Base-by-base conservation (phyloP, 1,140 invertebrate genomes). In the Drosophila santomea region DNA sequence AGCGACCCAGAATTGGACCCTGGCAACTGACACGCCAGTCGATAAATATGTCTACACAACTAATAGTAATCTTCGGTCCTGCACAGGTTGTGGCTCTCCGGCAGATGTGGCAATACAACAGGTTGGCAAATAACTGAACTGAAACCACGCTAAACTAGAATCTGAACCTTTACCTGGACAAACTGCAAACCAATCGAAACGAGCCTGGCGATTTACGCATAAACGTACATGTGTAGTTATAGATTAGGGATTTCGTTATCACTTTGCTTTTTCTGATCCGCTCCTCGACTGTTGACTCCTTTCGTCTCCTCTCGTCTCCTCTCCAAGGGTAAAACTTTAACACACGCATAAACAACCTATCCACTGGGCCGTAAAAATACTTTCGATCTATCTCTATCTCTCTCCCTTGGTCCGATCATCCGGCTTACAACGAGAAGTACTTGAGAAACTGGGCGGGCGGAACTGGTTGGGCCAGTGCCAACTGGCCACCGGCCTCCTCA, bases 401-500 rank as follows among this genome's bases (percentile, higher is more conserved):
- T 74, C 63, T 78, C 64, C 78, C 67, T 81, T 81, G 61, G 78
- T 77, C 72, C 10, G 51, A 32, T 38, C 28, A 39, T 23, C 6
- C 36, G 54, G 44, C 60, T 94, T 95, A 97, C 86, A 98, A 95
- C 39, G 97, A 97, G 93, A 98, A 98, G 93, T 97, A 98, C 92
- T 97, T 97, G 17, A 98, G 94, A 93, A 98, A 98, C 64, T 96
- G 96, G 57, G 97, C 96, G 15, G 97, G 97, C 14, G 97, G 96
- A 73, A 98, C 95, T 5, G 97, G 96, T 81, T 97, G 95, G 67
- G 97, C 96, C 5, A 97, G 94, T 8, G 96, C 95, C n/a, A 95
- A 94, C 38, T 96, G 96, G 36, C 96, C 96, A 56, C 96, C 96
- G 4, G 96, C 96, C 85, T 96, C 95, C 86, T 96, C 95, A 41